Evolutionary conservation across 2,113 vertebrate species (phyloP), one percentile per base, ranked within the genome.

Genomic region (Meles meles): DNA sequence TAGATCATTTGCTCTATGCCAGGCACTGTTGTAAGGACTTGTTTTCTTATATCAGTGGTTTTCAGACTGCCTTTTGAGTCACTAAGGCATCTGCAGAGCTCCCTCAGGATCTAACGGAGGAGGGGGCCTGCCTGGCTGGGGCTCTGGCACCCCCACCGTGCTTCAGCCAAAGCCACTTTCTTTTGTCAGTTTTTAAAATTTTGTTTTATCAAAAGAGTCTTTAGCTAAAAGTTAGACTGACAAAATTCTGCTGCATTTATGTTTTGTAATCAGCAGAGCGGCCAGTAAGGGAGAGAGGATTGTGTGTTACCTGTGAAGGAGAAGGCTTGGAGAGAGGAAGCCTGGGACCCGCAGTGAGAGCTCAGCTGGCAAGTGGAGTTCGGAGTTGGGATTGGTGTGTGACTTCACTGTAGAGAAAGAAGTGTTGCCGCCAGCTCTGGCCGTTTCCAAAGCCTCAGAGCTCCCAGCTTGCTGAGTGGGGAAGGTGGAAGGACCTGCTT

Each of bases 141-240:
- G 20, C 5, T 74, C 8, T 47, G 42, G 37, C 61, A 20, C 5
- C n/a, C 31, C 57, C 23, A 42, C 34, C 31, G 80, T 15, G 37
- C n/a, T 88, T 91, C 42, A 86, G 9, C 82, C 63, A 90, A 44
- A 93, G 34, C 34, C 91, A 31, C 57, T 91, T 94, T 93, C 37
- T 72, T 63, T 31, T 21, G 27, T 31, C 20, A 21, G 23, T 89
- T 92, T 92, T 92, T 31, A 34, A 37, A 59, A 12, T 47, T 81
- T 76, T 63, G 72, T 82, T 69, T 83, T n/a, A 69, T 69, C n/a
- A 63, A 42, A 91, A 82, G 47, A 29, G 91, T 92, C 71, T 89
- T 89, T 81, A 84, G 87, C 49, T 92, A 88, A 92, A 85, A 92
- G 55, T 82, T 72, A 83, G 83, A 55, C 65, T 83, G 49, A 57